Percentiles rank a stretch among this genome's conserved stretches.
Evolutionary conservation across 2,888 invertebrate genomes (phyloP).

Genomic region (Ferrisia virgata): DNA sequence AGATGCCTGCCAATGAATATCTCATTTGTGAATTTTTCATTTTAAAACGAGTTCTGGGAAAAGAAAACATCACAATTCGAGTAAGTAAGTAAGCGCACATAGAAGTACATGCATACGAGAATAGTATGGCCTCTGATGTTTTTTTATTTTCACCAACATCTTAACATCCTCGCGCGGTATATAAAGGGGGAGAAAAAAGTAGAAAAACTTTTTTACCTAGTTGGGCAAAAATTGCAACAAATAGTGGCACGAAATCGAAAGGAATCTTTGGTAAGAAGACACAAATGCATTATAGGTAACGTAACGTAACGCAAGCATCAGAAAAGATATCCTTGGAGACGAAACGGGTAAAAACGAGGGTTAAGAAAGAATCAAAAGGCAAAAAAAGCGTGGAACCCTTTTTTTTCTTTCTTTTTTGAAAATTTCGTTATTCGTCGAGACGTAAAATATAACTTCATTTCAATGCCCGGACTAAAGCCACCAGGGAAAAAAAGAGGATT

Average conservation of each 20-base stretch:
- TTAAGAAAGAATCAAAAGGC: not conserved
- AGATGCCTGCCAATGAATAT: slow-evolving; percentile 14
- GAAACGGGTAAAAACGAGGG: not conserved
- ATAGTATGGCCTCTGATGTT: not conserved
- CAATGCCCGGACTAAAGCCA: slow-evolving; percentile 6
- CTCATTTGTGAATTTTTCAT: slow-evolving; percentile 4
- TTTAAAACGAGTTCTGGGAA: not conserved
- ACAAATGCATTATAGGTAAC: too few species aligned
- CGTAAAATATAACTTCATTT: slow-evolving; percentile 33
- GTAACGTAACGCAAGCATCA: not conserved
- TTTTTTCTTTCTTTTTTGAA: not conserved
- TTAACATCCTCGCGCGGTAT: not conserved
- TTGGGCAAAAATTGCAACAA: not conserved
- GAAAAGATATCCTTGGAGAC: not conserved
- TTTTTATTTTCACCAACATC: not conserved
- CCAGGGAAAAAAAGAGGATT: not conserved
- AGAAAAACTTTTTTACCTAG: not conserved
- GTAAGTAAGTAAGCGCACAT: too few species aligned
- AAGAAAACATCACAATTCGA: not conserved
- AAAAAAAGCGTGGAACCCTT: slow-evolving; percentile 19
- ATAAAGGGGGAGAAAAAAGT: not conserved
- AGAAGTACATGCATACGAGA: too few species aligned
- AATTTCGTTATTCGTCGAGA: slow-evolving; percentile 33
- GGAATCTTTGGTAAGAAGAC: not conserved
- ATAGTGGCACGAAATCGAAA: not conserved